A percentile compares a stretch with the other conserved stretches of the same genome.
phyloP scores from a whole-genome alignment of 1,140 invertebrate species.

The Catajapyx aquilonaris region DNA sequence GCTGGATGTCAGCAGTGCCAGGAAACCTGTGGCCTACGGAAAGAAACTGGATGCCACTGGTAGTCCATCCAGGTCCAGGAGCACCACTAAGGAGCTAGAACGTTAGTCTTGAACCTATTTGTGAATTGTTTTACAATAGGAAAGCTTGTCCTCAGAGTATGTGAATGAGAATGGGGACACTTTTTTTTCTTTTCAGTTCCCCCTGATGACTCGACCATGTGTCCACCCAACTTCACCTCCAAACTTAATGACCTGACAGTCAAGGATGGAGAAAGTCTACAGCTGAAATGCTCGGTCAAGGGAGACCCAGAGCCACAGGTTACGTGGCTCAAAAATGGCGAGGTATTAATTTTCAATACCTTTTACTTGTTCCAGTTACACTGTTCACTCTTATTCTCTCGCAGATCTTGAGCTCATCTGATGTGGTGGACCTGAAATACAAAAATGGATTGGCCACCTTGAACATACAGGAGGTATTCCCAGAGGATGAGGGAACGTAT shows the following conservation, averaged over 20 bases:
- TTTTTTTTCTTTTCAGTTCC: constrained; percentile 35
- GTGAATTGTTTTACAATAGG: constrained; percentile 3
- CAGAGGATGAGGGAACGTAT: constrained; percentile 80
- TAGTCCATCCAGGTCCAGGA: constrained; percentile 58
- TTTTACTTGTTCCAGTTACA: constrained; percentile 1
- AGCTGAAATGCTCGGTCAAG: constrained; percentile 52
- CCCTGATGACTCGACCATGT: constrained; percentile 65
- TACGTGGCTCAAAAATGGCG: constrained; percentile 62
- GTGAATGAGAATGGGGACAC: too few species aligned
- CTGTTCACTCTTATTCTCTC: constrained; percentile 13
- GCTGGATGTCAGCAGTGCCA: too few species aligned
- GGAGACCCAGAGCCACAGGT: constrained; percentile 83
- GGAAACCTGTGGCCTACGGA: constrained; percentile 68
- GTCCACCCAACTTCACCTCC: constrained; percentile 55
- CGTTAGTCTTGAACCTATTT: constrained; percentile 34
- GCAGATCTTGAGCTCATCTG: constrained; percentile 42
- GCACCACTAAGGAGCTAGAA: constrained; percentile 71
- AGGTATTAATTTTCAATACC: constrained; percentile 20
- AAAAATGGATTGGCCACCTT: constrained; percentile 66
- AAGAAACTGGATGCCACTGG: constrained; percentile 44
- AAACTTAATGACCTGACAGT: constrained; percentile 43
- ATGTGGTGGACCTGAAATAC: constrained; percentile 78
- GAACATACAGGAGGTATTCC: constrained; percentile 76
- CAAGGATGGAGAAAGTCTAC: constrained; percentile 59
- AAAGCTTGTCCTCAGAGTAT: constrained; percentile 1